Evolutionary conservation across 2,888 invertebrate species (phyloP).

Genomic region (Bibio marci): DNA sequence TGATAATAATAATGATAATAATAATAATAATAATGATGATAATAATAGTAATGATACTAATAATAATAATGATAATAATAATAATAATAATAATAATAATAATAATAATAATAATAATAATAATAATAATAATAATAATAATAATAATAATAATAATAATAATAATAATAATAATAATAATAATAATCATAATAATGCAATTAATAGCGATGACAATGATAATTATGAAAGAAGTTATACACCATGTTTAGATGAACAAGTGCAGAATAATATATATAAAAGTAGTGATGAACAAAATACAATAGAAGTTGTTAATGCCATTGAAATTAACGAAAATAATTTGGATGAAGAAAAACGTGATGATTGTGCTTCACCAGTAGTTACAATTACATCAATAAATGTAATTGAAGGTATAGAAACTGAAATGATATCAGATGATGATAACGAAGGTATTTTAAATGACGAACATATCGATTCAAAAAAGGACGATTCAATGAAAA

Average conservation of each 20-base stretch:
- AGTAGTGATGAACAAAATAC: conserved; percentile 3
- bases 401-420: conserved; percentile 46
- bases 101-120: conserved; percentile 31
- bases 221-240: conserved; percentile 52
- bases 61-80: conserved; percentile 5
- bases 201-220: neutral
- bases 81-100: conserved; percentile 1
- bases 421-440: conserved; percentile 58
- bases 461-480: conserved; percentile 37
- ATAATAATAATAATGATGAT: neutral
- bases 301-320: conserved; percentile 11
- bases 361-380: neutral
- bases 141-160: too few species aligned
- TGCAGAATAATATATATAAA: conserved; percentile 14
- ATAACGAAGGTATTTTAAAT: conserved; percentile 45
- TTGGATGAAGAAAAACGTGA: conserved; percentile 7
- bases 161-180: neutral
- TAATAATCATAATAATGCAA: conserved; percentile 3
- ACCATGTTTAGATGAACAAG: conserved; percentile 47
- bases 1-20: conserved; percentile 9
- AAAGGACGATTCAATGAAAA: conserved; percentile 9
- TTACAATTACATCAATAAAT: conserved; percentile 8
- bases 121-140: conserved; percentile 50
- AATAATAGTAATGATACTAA: conserved; percentile 1
- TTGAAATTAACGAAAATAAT: neutral